phyloP scores from a whole-genome alignment of 2,113 vertebrate genomes.

The Ciconia maguari region DNA sequence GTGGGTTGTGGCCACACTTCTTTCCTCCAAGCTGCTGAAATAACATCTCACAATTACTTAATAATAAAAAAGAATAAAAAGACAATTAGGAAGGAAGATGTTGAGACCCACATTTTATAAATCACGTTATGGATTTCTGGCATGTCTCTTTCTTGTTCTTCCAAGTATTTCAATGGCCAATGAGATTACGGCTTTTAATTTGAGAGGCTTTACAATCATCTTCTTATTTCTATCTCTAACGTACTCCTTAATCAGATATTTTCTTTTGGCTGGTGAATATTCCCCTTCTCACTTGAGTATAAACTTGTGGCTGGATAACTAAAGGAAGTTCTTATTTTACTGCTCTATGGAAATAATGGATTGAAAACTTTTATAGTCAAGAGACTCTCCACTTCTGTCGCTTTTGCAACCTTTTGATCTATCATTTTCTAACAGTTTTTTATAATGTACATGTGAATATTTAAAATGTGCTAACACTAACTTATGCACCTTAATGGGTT shows the following conservation, averaged over 20 bases:
- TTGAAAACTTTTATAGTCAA: neutral
- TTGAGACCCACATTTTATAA: neutral
- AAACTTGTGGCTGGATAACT: neutral
- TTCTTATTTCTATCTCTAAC: neutral
- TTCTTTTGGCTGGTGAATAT: neutral
- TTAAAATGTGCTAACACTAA: conserved; percentile 7
- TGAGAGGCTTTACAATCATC: neutral
- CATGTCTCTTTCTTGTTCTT: neutral
- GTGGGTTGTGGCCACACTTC: neutral
- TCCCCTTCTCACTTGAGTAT: neutral
- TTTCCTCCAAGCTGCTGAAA: neutral
- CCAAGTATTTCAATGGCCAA: neutral
- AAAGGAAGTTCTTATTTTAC: neutral
- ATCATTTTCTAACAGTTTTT: conserved; percentile 25
- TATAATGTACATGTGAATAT: neutral
- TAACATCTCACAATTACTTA: neutral
- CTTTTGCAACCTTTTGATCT: neutral
- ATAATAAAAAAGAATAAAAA: neutral
- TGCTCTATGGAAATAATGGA: neutral
- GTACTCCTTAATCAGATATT: neutral
- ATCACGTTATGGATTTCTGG: neutral
- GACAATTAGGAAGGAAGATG: neutral
- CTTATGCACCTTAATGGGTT: neutral
- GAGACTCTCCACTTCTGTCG: neutral
- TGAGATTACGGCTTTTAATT: neutral